phyloP scores from a whole-genome alignment of 37 sponge, comb jelly and placozoan genomes.

The Oscarella lobularis region DNA sequence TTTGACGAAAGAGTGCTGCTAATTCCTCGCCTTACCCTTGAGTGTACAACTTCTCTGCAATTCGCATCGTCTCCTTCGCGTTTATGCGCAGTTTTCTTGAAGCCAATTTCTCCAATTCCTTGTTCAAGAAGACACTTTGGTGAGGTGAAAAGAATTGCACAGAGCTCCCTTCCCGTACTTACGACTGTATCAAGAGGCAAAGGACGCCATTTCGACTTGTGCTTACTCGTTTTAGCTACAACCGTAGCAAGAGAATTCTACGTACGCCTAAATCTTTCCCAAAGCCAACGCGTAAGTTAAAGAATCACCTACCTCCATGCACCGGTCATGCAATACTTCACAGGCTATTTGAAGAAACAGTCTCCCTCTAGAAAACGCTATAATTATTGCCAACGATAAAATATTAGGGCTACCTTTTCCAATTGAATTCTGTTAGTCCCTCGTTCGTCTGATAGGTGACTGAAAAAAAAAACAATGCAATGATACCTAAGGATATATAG shows the following conservation, averaged over 20 bases:
- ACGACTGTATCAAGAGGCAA: slow-evolving; percentile 93
- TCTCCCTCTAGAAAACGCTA: slow-evolving; percentile 31
- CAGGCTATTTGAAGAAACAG: slow-evolving; percentile 75
- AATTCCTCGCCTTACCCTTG: slow-evolving; percentile 47
- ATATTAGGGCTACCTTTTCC: slow-evolving; percentile 53
- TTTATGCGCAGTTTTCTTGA: slow-evolving; percentile 77
- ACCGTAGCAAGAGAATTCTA: slow-evolving; percentile 75
- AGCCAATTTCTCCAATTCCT: slow-evolving; percentile 82
- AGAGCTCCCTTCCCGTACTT: slow-evolving; percentile 1
- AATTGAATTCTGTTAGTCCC: slow-evolving; percentile 55
- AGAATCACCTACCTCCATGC: slow-evolving; percentile 51
- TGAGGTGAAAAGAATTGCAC: background rate
- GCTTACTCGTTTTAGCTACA: slow-evolving; percentile 34
- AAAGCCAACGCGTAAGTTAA: too few species aligned
- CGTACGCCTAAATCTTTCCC: too few species aligned
- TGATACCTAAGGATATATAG: background rate
- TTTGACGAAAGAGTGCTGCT: background rate
- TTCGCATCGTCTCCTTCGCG: slow-evolving; percentile 91
- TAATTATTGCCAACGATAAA: background rate
- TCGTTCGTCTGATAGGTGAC: slow-evolving; percentile 37
- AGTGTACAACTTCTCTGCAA: slow-evolving; percentile 97
- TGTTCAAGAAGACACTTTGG: background rate
- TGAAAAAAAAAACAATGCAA: slow-evolving; percentile 6
- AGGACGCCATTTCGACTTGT: slow-evolving; percentile 88
- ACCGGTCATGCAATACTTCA: slow-evolving; percentile 65